Evolutionary conservation across 2,888 invertebrate species (phyloP).

Genomic region (Cacoxenus indagator): DNA sequence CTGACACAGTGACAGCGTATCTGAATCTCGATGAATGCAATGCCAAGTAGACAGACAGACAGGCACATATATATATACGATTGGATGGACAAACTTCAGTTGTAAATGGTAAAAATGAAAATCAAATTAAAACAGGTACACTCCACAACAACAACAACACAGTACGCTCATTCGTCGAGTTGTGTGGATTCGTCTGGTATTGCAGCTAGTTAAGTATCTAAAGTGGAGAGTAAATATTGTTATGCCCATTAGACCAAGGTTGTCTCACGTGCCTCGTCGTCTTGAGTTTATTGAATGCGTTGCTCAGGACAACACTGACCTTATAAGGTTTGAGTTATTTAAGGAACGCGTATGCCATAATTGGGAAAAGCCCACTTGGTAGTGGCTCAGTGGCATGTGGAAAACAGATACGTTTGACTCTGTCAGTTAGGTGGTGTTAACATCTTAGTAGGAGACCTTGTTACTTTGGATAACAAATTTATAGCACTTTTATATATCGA

Average conservation of each 20-base stretch:
- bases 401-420: background rate
- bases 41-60: background rate
- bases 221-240: background rate
- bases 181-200: no score
- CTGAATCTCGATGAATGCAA: background rate
- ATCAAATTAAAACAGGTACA: conserved; percentile 28
- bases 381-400: background rate
- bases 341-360: conserved; percentile 13
- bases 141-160: no score
- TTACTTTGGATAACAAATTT: no score
- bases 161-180: no score
- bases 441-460: background rate
- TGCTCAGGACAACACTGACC: conserved; percentile 3
- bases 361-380: background rate
- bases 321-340: conserved; percentile 17
- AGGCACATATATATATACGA: background rate
- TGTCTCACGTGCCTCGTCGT: background rate
- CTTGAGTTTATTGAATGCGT: background rate
- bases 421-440: background rate
- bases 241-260: background rate
- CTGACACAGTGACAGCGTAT: background rate
- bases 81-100: background rate
- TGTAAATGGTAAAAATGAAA: conserved; percentile 17
- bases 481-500: no score
- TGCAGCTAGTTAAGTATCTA: background rate